These are phyloP conservation scores for Xestia ashworthii DNA, from an alignment of 2,888 invertebrate genomes.

Conservation along the genomic window DNA sequence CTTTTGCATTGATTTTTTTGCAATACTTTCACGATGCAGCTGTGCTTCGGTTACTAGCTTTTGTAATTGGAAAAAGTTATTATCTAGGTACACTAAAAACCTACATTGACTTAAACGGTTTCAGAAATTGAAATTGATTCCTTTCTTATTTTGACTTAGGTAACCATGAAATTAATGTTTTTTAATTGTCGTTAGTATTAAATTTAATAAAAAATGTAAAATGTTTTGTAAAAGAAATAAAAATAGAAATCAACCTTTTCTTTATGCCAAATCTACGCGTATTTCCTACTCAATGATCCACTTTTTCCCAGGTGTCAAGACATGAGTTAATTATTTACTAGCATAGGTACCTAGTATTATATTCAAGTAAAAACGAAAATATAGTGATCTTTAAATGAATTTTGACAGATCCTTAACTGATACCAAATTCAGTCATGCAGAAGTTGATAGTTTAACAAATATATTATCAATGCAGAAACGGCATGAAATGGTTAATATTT, in stretches of 20 bases:
- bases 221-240: no score
- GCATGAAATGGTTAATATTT: neutral
- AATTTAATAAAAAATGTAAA: no score
- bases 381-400: neutral
- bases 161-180: neutral
- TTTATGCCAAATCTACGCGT: no score
- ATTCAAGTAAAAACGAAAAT: neutral
- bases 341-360: neutral
- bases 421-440: neutral
- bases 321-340: neutral
- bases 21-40: conserved; percentile 70
- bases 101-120: neutral
- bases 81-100: neutral
- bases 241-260: neutral
- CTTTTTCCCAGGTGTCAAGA: neutral
- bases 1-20: conserved; percentile 68
- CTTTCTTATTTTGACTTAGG: neutral
- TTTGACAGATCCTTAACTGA: neutral
- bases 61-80: conserved; percentile 6
- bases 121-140: neutral
- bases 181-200: neutral
- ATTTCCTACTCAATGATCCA: neutral
- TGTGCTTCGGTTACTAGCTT: conserved; percentile 10
- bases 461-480: neutral
- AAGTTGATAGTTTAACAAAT: neutral